Evolutionary conservation across 2,113 vertebrate species (phyloP).

Genomic region (Pollimyrus isidori): DNA sequence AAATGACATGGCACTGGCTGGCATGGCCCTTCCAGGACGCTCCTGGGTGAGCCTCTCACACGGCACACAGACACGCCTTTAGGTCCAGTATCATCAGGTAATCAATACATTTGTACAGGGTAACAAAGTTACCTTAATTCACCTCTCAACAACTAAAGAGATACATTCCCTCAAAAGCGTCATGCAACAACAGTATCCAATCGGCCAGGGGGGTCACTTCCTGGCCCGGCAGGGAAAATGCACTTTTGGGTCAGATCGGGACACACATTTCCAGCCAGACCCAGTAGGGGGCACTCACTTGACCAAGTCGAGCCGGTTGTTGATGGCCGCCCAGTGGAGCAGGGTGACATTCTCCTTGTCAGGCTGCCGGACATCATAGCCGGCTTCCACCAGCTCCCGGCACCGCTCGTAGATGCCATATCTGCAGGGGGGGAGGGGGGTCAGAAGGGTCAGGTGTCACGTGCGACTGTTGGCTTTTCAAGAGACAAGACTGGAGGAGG

Average conservation of each 20-base stretch:
- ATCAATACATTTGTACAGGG: neutral
- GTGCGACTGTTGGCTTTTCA: neutral
- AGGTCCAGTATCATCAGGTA: neutral
- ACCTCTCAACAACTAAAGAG: neutral
- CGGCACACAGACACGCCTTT: neutral
- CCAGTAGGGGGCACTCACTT: constrained; percentile 66
- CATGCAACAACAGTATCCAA: neutral
- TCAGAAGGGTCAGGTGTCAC: neutral
- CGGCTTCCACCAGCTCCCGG: constrained; percentile 94
- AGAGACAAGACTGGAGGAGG: neutral
- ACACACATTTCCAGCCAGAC: neutral
- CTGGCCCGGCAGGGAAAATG: neutral
- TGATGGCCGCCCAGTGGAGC: constrained; percentile 98
- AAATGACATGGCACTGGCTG: neutral
- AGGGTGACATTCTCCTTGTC: constrained; percentile 98
- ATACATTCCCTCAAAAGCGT: neutral
- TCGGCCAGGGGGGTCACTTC: neutral
- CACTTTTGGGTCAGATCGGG: neutral
- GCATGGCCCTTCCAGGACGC: neutral
- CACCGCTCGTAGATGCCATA: constrained; percentile 96
- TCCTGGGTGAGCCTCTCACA: neutral
- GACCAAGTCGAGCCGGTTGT: constrained; percentile 96
- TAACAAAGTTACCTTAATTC: neutral
- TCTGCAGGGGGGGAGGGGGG: constrained; percentile 43
- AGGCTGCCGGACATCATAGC: constrained; percentile 91